Base-by-base conservation (phyloP, 2,888 invertebrate species). In the Tromatobia lineatoria region DNA sequence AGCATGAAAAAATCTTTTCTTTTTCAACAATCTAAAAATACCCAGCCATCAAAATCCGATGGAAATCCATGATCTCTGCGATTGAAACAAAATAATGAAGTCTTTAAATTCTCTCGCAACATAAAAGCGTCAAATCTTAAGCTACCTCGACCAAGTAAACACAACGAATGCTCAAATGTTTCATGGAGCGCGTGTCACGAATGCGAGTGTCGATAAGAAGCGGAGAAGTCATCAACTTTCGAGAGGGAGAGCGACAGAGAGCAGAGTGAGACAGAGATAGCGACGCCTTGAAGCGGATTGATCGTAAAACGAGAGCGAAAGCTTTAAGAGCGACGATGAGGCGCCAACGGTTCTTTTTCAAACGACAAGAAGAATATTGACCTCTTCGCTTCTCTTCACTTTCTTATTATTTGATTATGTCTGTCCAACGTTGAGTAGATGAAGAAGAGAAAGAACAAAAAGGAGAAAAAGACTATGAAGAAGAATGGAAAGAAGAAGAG, bases 311-410 rank as follows among this genome's bases (percentile, higher is more conserved):
- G 20, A 69, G 45, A 75, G 34, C 52, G 52, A 50, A 18, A 59
- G 57, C 47, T 4, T 42, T 61, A 50, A 77, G 66, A 77, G 71
- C 18, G 13, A 67, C n/a, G 20, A 23, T 10, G 71, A 50, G 82
- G 61, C 73, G 82, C 78, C 67, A 78, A 6, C 74, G 69, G 52
- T 67, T 70, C 13, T 25, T 38, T 54, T 50, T 34, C 38, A 20
- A 23, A 18, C 38, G 52, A n/a, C 57, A 77, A 61, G 23, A 57
- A 77, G 66, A 77, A 82, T 73, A 45, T 59, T 73, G 73, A 52
- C 59, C 59, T 42, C 77, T 50, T 3, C 34, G 59, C 57, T 45
- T 18, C 23, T 11, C 18, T 59, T n/a, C 52, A 11, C 67, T 54
- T 42, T 59, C 20, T 11, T 42, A 78, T 69, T 61, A 73, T 57